phyloP scores from a whole-genome alignment of 2,888 invertebrate species.

The Cataglyphis albicans region DNA sequence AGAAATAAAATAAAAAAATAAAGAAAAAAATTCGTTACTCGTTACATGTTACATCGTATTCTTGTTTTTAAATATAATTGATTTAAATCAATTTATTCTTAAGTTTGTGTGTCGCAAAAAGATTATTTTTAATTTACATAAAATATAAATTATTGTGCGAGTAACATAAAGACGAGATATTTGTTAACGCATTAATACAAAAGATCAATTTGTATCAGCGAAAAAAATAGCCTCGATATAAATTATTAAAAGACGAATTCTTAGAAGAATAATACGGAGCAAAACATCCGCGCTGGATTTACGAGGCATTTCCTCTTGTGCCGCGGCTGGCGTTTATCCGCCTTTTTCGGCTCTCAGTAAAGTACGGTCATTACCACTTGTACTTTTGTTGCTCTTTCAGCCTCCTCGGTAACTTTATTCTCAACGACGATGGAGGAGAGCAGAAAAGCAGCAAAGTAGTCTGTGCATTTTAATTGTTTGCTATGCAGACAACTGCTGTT shows the following conservation, averaged over 20 bases:
- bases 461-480: slow-evolving; percentile 75
- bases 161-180: neutral
- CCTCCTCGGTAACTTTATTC: slow-evolving; percentile 65
- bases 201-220: neutral
- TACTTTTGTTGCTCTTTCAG: slow-evolving; percentile 61
- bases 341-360: slow-evolving; percentile 52
- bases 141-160: neutral
- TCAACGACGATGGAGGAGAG: slow-evolving; percentile 36
- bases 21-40: neutral
- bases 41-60: neutral
- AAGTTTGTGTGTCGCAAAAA: neutral
- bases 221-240: slow-evolving; percentile 9
- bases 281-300: slow-evolving; percentile 61
- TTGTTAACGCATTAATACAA: slow-evolving; percentile 1
- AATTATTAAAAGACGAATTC: slow-evolving; percentile 26
- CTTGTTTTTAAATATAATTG: neutral
- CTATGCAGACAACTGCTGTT: slow-evolving; percentile 63
- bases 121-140: neutral
- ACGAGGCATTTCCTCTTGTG: slow-evolving; percentile 58
- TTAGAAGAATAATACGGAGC: slow-evolving; percentile 45
- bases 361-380: slow-evolving; percentile 67
- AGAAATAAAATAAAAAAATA: neutral
- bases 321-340: slow-evolving; percentile 38
- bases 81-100: neutral
- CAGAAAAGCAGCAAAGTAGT: slow-evolving; percentile 19